phyloP scores from a whole-genome alignment of 2,797 vertebrate species.

The Peromyscus nudipes region DNA sequence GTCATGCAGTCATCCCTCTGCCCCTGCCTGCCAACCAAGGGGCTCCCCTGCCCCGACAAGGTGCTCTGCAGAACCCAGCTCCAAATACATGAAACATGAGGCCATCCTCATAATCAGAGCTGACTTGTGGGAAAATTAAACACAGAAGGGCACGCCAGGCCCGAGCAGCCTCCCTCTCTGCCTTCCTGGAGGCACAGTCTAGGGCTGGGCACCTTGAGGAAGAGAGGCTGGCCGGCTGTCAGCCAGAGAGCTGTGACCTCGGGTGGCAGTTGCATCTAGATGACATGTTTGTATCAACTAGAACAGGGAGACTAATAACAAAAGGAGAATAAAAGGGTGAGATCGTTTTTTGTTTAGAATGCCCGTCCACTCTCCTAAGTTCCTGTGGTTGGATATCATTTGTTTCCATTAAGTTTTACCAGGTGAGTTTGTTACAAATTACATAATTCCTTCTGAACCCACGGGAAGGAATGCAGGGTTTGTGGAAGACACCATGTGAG shows the following conservation, averaged over 20 bases:
- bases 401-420: slow-evolving; percentile 74
- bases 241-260: slow-evolving; percentile 64
- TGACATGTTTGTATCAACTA: slow-evolving; percentile 51
- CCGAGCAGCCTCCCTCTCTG: slow-evolving; percentile 48
- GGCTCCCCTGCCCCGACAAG: slow-evolving; percentile 67
- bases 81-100: slow-evolving; percentile 80
- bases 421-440: slow-evolving; percentile 62
- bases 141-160: slow-evolving; percentile 76
- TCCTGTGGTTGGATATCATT: slow-evolving; percentile 52
- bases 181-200: slow-evolving; percentile 63
- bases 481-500: slow-evolving; percentile 16
- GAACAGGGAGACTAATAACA: slow-evolving; percentile 51
- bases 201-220: slow-evolving; percentile 52
- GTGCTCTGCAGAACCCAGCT: slow-evolving; percentile 77
- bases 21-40: slow-evolving; percentile 48
- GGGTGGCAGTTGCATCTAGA: slow-evolving; percentile 47
- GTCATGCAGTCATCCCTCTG: slow-evolving; percentile 58
- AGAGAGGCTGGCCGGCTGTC: slow-evolving; percentile 64
- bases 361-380: slow-evolving; percentile 59
- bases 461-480: slow-evolving; percentile 46
- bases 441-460: slow-evolving; percentile 39
- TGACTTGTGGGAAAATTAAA: slow-evolving; percentile 85
- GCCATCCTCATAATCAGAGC: slow-evolving; percentile 81
- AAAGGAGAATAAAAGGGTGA: not conserved
- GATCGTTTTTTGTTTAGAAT: slow-evolving; percentile 21